A percentile compares a stretch with the other conserved stretches of the same genome.
Evolutionary conservation across 2,113 vertebrate species (phyloP).

Genomic region (Pygathrix nemaeus): DNA sequence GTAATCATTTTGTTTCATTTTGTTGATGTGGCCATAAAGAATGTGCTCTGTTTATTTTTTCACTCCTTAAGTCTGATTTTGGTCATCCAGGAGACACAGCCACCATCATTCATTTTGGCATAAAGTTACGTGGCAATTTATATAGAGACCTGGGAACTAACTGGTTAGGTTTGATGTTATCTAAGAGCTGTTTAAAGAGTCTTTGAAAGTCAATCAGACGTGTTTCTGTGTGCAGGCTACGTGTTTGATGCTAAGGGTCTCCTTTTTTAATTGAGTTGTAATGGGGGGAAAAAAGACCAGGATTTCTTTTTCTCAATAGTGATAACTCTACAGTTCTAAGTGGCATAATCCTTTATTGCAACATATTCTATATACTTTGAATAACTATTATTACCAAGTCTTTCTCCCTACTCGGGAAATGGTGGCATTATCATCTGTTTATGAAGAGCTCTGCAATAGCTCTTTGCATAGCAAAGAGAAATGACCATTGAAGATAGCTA

Average conservation of each 20-base stretch:
- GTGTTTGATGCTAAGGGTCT: neutral
- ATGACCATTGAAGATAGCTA: neutral
- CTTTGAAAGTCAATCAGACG: neutral
- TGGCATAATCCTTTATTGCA: neutral
- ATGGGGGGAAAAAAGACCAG: neutral
- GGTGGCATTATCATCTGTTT: neutral
- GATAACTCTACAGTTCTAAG: neutral
- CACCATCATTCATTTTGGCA: neutral
- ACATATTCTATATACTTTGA: neutral
- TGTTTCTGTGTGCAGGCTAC: neutral
- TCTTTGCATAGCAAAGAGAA: neutral
- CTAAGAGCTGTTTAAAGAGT: neutral
- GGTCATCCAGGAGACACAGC: neutral
- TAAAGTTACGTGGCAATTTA: neutral
- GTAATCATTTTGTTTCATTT: conserved; percentile 1
- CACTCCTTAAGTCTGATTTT: neutral
- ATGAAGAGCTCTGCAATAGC: neutral
- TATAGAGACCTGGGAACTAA: neutral
- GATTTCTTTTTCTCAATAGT: neutral
- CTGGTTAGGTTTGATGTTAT: neutral
- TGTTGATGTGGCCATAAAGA: neutral
- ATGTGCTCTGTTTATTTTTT: neutral
- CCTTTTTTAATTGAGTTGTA: neutral
- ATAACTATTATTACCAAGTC: neutral
- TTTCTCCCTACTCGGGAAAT: neutral